Conservation (phyloP, 2,888 invertebrate genomes). For the Andrena flavipes region DNA sequence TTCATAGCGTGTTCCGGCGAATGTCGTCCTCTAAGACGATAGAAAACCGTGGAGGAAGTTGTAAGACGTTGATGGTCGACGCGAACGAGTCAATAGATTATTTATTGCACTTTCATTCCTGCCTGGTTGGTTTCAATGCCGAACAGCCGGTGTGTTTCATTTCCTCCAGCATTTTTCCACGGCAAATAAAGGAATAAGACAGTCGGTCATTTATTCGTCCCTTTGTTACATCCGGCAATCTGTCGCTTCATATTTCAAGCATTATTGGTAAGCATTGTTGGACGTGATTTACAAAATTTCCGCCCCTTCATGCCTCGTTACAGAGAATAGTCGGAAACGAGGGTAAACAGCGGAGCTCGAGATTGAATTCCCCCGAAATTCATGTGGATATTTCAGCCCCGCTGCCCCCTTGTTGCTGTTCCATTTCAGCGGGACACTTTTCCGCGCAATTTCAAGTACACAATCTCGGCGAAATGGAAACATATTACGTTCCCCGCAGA, state of each 20-base stretch:
- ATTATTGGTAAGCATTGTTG: not conserved
- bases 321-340: not conserved
- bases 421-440: not conserved
- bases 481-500: not conserved
- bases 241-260: not conserved
- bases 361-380: constrained; percentile 27
- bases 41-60: not conserved
- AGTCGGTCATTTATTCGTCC: not conserved
- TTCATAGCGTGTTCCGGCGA: not conserved
- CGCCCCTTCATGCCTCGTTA: not conserved
- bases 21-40: not conserved
- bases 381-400: not conserved
- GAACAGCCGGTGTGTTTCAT: no score
- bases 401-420: not conserved
- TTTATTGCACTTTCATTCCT: constrained; percentile 9
- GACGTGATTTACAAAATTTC: not conserved
- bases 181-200: no score
- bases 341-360: not conserved
- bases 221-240: not conserved
- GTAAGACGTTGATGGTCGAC: not conserved
- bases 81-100: not conserved
- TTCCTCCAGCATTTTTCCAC: no score
- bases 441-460: constrained; percentile 9
- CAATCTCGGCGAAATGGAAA: constrained; percentile 17
- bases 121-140: not conserved